Conservation (phyloP, 2,888 invertebrate genomes). For the Ditylenchus weischeri region DNA sequence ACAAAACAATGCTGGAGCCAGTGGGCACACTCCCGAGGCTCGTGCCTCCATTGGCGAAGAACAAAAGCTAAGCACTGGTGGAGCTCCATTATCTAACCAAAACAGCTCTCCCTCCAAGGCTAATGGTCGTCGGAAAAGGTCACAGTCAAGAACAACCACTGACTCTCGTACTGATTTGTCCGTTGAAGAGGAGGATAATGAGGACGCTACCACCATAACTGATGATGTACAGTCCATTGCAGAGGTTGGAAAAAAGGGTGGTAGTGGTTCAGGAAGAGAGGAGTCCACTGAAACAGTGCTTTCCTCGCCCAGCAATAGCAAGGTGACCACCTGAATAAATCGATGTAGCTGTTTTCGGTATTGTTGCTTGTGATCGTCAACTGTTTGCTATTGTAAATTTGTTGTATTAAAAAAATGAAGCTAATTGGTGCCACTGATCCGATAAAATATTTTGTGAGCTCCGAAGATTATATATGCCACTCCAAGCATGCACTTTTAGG, state of each 20-base stretch:
- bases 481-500: no score
- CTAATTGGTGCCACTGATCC: no score
- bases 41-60: conserved; percentile 10
- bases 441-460: no score
- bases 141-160: conserved; percentile 34
- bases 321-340: no score
- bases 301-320: no score
- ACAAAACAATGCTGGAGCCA: background rate
- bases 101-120: background rate
- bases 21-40: background rate
- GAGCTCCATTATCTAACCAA: background rate
- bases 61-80: background rate
- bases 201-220: conserved; percentile 7
- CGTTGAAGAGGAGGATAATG: conserved; percentile 47
- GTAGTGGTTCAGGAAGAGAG: background rate
- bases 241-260: background rate
- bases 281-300: background rate
- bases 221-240: background rate
- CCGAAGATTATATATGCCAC: no score
- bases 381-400: no score
- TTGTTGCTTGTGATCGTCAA: no score
- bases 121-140: conserved; percentile 3
- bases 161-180: conserved; percentile 50
- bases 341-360: no score
- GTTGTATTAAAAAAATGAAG: no score